Base-by-base conservation (phyloP, 2,113 vertebrate species). In the Phodopus roborovskii region DNA sequence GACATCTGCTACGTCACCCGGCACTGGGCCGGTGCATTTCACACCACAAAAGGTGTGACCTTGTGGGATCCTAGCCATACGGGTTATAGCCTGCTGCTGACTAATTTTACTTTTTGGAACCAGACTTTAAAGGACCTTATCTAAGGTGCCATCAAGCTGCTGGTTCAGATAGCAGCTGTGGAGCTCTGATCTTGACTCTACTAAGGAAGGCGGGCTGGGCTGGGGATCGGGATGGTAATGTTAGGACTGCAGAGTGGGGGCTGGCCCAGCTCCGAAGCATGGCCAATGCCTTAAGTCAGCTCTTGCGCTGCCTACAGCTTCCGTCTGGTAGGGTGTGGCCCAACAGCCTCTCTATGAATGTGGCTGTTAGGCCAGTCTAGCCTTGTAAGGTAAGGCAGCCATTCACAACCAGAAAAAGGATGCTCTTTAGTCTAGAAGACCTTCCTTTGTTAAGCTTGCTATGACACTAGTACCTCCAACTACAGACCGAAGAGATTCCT, bases 61-160 rank as follows among this genome's bases (percentile, higher is more conserved):
- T 77, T 75, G 90, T 77, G 48, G 73, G 90, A 33, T 93, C 84
- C 64, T 74, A 62, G 50, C 19, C 20, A 39, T 26, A 58, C 0
- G 64, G 79, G 70, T 74, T 66, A 87, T 16, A 74, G 75, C 28
- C 77, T 30, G 16, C 36, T 90, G 64, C 45, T 50, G 84, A 79
- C 30, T 58, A 58, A 87, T 70, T 88, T 92, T 48, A 93, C 56
- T 84, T 48, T 89, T 91, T 92, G 83, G 73, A 94, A 56, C 28
- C 16, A 42, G 90, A 83, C 86, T 42, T 87, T 45, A 86, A 94
- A 88, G 45, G 58, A n/a, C 30, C 70, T 83, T 50, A 75, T 89
- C 50, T 60, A 95, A 92, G 96, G 95, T 79, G 74, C 16, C 50
- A 22, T 24, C 20, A 5, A 30, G 85, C 39, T 90, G 82, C 70